Base-by-base conservation (phyloP, 2,797 vertebrate species). In the Dryobates pubescens region DNA sequence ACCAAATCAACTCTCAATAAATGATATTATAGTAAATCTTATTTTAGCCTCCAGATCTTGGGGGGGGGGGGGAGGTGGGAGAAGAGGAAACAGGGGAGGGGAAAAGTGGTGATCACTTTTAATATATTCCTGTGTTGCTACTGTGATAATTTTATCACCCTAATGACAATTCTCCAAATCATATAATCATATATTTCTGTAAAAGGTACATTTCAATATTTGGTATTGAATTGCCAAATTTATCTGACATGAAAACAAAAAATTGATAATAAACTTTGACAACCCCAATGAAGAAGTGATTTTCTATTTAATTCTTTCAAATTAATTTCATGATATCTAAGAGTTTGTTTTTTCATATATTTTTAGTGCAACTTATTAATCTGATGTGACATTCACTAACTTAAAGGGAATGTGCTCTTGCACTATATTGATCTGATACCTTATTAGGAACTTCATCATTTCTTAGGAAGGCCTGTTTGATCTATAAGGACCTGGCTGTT, bases 241-340 rank as follows among this genome's bases (percentile, higher is more conserved):
- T 92, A 88, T 86, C 57, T 86, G 32, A 86, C 47, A 68, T 53
- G 95, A 74, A 91, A 93, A 69, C 6, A 4, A n/a, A 59, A 90
- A 95, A 26, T 82, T 53, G 38, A 17, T 93, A 96, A 96, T 95
- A 96, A 88, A 88, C 93, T 96, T 91, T 95, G 87, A 96, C 80
- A 95, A 16, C 47, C 43, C 95, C 65, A 93, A 63, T 58, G 38
- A 94, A 90, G 41, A 94, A 90, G 41, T 78, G 96, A 95, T 95
- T 94, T 97, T 88, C 43, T 88, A 17, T 86, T 96, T 96, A 82
- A 91, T 79, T 93, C 57, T 92, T 70, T 47, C 17, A 78, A 96
- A 93, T 74, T 95, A 92, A 71, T 92, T 95, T 94, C 62, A 65
- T 93, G 36, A 94, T 79, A 93, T 92, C 93, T 92, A 92, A 74